Conservation (phyloP, 2,113 vertebrate genomes). For the Camelus dromedarius region DNA sequence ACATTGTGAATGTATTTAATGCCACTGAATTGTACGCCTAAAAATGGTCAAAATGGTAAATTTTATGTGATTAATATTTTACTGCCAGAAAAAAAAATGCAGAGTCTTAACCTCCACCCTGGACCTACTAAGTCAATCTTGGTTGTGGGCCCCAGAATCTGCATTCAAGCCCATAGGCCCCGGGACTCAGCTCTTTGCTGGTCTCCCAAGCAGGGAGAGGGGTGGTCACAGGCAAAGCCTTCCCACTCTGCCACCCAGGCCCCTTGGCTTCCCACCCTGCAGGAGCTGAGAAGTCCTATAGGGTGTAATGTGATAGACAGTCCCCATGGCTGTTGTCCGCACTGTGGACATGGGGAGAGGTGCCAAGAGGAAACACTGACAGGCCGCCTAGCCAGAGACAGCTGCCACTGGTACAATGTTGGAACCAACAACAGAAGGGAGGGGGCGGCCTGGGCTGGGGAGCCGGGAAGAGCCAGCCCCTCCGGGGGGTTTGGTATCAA, state of each 20-base stretch:
- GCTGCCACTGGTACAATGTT: fast-evolving
- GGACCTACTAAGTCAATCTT: fast-evolving
- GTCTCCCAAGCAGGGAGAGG: fast-evolving
- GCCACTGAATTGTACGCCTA: neutral
- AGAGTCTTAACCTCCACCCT: neutral
- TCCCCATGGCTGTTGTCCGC: neutral
- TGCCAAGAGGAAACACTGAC: neutral
- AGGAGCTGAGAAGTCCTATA: neutral
- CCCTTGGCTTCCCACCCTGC: neutral
- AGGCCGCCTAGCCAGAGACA: fast-evolving
- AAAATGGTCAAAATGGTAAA: neutral
- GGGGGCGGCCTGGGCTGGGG: neutral
- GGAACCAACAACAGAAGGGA: neutral
- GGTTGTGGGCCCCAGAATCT: neutral
- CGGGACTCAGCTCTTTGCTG: neutral
- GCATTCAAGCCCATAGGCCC: neutral
- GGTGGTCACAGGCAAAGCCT: no score
- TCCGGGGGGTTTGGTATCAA: neutral
- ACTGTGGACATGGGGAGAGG: fast-evolving
- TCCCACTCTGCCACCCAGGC: neutral
- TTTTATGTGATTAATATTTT: neutral
- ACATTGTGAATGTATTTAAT: neutral
- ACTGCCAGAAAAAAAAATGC: no score
- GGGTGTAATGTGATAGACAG: neutral
- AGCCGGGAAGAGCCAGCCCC: neutral